Evolutionary conservation across 2,888 invertebrate genomes (phyloP), one percentile per base, ranked within the genome.

Genomic region (Temnothorax unifasciatus): DNA sequence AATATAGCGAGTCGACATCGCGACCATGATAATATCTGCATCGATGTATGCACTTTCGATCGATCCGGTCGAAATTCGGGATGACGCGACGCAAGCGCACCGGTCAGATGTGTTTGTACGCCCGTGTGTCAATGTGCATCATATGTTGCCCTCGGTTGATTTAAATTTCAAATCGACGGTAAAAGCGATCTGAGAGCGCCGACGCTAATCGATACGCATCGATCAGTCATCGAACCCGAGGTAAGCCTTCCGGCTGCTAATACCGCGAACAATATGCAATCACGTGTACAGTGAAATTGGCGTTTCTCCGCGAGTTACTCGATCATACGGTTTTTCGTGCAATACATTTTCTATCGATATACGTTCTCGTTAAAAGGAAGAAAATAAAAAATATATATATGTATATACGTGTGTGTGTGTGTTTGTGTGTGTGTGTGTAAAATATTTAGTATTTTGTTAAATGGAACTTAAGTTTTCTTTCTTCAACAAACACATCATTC

Each of bases 101-200:
- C 59, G 21, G 66, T 18, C 47, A 41, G 18, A n/a, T 59, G 52
- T 38, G 59, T 15, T 29, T 47, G 34, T 25, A 52, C 25, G 25
- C 29, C 38, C 34, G 59, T 71, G 18, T 59, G 47, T 59, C 69
- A 59, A 41, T 47, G 79, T 61, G 71, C 69, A 38, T 79, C 57
- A 79, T 69, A 79, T 79, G 79, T 59, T 59, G 69, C 38, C 47
- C 44, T n/a, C 25, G 25, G 47, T 59, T 59, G 38, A 79, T 79
- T 59, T 79, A 79, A 79, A 79, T 79, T 79, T 79, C 47, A 79
- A 79, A 79, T 69, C 21, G 13, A 47, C 57, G 57, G 13, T 69
- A 47, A 79, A 79, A 79, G 59, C 71, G 59, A 79, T 79, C 71
- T 71, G 71, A 59, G 71, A 59, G 57, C 57, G 44, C 54, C 44